Evolutionary conservation across 2,113 vertebrate species (phyloP).

Genomic region (Microcebus ravelobensis): DNA sequence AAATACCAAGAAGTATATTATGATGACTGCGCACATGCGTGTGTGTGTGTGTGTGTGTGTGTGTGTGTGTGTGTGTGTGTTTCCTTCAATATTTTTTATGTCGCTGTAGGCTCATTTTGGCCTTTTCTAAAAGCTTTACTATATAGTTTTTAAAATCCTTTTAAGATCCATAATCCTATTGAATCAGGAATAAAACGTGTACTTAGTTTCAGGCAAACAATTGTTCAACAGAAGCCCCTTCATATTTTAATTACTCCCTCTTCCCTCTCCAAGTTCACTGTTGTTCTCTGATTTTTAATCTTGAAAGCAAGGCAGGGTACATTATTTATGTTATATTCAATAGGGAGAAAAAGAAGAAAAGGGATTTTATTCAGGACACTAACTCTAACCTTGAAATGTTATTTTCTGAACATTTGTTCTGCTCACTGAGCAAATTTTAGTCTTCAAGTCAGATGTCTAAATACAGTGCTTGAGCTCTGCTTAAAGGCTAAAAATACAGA

Average conservation of each 20-base stretch:
- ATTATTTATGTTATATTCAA: slow-evolving; percentile 69
- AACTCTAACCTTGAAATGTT: slow-evolving; percentile 76
- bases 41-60: background rate
- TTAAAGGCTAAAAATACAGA: slow-evolving; percentile 78
- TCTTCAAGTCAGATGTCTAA: slow-evolving; percentile 80
- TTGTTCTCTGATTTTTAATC: slow-evolving; percentile 65
- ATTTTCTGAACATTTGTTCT: slow-evolving; percentile 77
- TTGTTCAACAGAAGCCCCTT: slow-evolving; percentile 58
- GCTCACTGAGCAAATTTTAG: slow-evolving; percentile 72
- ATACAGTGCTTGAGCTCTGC: slow-evolving; percentile 69
- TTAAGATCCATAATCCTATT: slow-evolving; percentile 64
- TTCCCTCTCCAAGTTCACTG: slow-evolving; percentile 53
- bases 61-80: background rate
- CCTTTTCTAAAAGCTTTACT: slow-evolving; percentile 49
- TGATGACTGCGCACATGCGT: background rate
- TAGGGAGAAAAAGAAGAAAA: slow-evolving; percentile 66
- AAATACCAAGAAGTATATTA: background rate
- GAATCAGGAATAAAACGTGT: slow-evolving; percentile 58
- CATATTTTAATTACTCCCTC: slow-evolving; percentile 67
- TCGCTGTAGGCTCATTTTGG: slow-evolving; percentile 27
- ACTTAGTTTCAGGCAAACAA: slow-evolving; percentile 66
- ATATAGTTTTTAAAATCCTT: slow-evolving; percentile 55
- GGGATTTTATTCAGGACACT: slow-evolving; percentile 71
- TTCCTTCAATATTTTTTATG: slow-evolving; percentile 38
- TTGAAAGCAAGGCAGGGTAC: slow-evolving; percentile 65